Evolutionary conservation across 2,113 vertebrate genomes (phyloP), one percentile per base, ranked within the genome.

Genomic region (Rhegmatorhina hoffmannsi): DNA sequence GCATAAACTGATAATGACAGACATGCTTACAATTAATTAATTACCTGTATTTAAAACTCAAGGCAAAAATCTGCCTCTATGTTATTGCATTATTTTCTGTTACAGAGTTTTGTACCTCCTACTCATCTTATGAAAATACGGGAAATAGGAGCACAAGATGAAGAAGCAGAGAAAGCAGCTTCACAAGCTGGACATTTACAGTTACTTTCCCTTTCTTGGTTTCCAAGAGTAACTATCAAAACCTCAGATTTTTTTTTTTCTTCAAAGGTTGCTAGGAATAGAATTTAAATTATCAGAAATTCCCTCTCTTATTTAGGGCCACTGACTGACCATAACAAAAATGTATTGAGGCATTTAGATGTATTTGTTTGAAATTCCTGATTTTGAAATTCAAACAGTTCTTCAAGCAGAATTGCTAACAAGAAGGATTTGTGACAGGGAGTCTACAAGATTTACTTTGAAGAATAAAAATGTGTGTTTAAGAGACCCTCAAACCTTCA

Each of bases 351-450:
- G 46, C 63, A 91, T 87, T 40, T 91, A 85, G 62, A 81, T 34
- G 53, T 47, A 88, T 80, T 88, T 96, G 43, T 87, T 94, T 96
- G 90, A 90, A 94, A 95, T 67, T 80, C 23, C 29, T 31, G 33
- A 95, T 81, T 81, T 2, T 86, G 72, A 95, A 97, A 96, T 94
- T 93, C 90, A 94, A 93, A 94, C 43, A n/a, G 43, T 31, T 93
- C 82, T 94, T 95, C 82, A 95, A 86, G 90, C 64, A 87, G 82
- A 97, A 93, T 86, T 86, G 68, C 67, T 95, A 91, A 92, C 17
- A 70, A 87, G 91, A 73, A 90, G 56, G 72, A 91, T 84, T 95
- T 95, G 59, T 94, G 95, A 95, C 82, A 93, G 78, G 36, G 62
- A 95, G 47, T 52, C 85, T 84, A 90, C 67, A 95, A 84, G 56